Base-by-base conservation (phyloP, 2,113 vertebrate genomes). In the Acanthochromis polyacanthus region DNA sequence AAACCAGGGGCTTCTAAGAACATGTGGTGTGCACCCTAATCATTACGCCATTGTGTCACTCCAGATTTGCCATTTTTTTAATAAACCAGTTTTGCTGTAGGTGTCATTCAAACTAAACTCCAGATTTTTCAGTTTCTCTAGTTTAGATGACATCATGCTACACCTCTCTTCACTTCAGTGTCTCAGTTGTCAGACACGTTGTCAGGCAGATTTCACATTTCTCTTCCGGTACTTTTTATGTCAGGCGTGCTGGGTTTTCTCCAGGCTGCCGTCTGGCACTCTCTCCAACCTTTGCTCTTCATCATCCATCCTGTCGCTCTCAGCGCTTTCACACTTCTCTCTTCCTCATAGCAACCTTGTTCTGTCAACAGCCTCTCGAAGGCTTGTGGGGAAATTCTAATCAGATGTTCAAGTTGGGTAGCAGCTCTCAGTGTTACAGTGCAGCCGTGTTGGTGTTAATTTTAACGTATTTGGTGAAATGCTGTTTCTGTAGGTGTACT, bases 301-400 rank as follows among this genome's bases (percentile, higher is more conserved):
- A 48, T 57, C 53, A 59, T 74, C 48, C 48, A 48, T 52, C 64
- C 70, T 48, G 67, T 88, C n/a, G 16, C 78, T 63, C 51, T 50
- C 46, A 60, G 85, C 60, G 5, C 61, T 75, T 75, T 85, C 83
- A 80, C 85, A 87, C 86, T 38, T 82, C 71, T 64, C 68, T 17
- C 23, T 71, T 84, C 57, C 71, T 71, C 30, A 75, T 75, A 77
- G 30, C 83, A 75, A 1, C 38, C 67, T 78, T 40, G 60, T 60
- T 70, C 75, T 59, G 52, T 53, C 43, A 66, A 53, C 50, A 78
- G n/a, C 71, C 11, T 71, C 59, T 30, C 19, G n/a, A 64, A 72
- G 58, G 15, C 38, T 52, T 2, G 4, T 56, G 38, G 32, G 46
- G 22, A 48, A 43, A 63, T 40, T 52, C 11, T 71, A 61, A 73